Percentiles rank a stretch among this genome's conserved stretches.
Conservation (phyloP, 2,888 invertebrate species). For the Drosophila robusta region DNA sequence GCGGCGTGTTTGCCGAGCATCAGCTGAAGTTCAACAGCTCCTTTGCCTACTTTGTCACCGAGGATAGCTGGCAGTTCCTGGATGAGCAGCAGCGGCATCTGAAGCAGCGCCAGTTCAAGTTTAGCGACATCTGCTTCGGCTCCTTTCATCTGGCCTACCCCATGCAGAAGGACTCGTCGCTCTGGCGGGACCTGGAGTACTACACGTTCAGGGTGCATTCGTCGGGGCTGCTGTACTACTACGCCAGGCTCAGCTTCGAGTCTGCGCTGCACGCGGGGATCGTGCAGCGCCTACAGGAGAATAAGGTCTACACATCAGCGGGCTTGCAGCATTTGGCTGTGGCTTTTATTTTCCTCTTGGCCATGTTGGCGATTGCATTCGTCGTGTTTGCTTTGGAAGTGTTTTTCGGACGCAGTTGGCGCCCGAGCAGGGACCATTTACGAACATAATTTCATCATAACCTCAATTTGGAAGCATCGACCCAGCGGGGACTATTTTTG, state of each 20-base stretch:
- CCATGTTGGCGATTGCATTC: conserved; percentile 41
- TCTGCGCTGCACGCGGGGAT: conserved; percentile 68
- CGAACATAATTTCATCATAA: neutral
- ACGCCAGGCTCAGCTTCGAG: conserved; percentile 65
- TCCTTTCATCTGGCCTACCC: conserved; percentile 75
- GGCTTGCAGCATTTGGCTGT: conserved; percentile 72
- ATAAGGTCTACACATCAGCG: conserved; percentile 66
- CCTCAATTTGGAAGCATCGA: neutral
- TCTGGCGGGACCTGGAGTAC: conserved; percentile 77
- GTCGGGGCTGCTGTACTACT: conserved; percentile 72
- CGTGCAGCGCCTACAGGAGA: conserved; percentile 59
- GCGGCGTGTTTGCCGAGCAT: conserved; percentile 57
- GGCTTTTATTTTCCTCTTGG: conserved; percentile 63
- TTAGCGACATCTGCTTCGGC: conserved; percentile 81
- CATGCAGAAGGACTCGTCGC: conserved; percentile 76
- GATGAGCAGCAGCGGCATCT: conserved; percentile 67
- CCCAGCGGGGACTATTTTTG: no score
- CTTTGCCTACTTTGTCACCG: conserved; percentile 75
- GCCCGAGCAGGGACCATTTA: neutral
- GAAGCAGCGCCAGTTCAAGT: conserved; percentile 69
- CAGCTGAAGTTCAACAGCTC: conserved; percentile 62
- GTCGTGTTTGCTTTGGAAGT: conserved; percentile 50
- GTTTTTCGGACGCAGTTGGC: conserved; percentile 9
- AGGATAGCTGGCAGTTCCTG: conserved; percentile 78
- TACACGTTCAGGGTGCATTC: conserved; percentile 74